phyloP scores from a whole-genome alignment of 2,888 invertebrate genomes.

The Chrysina gloriosa region DNA sequence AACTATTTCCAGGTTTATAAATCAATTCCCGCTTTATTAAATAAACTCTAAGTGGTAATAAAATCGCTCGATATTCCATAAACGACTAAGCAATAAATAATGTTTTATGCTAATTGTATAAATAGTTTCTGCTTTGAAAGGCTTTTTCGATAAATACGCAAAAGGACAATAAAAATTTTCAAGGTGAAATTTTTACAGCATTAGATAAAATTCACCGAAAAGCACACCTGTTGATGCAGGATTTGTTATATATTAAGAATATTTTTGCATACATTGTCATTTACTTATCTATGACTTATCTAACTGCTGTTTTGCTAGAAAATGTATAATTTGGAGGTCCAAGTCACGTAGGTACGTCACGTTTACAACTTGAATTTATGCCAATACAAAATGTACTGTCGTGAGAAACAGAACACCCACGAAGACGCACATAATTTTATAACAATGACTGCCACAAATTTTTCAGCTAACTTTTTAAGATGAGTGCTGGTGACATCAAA shows the following conservation, averaged over 20 bases:
- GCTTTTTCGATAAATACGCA: slow-evolving; percentile 15
- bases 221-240: slow-evolving; percentile 18
- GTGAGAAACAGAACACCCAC: too few species aligned
- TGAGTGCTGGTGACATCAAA: too few species aligned
- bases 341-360: too few species aligned
- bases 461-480: too few species aligned
- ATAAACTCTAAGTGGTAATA: slow-evolving; percentile 16
- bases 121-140: slow-evolving; percentile 9
- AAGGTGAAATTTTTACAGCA: slow-evolving; percentile 26
- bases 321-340: too few species aligned
- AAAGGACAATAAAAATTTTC: slow-evolving; percentile 7
- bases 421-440: too few species aligned
- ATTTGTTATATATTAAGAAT: slow-evolving; percentile 1
- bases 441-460: too few species aligned
- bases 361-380: too few species aligned
- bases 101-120: slow-evolving; percentile 15
- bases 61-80: slow-evolving; percentile 11
- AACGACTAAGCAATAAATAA: slow-evolving; percentile 2
- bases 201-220: neutral
- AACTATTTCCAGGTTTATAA: slow-evolving; percentile 8
- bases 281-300: neutral
- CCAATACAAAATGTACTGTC: too few species aligned
- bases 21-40: slow-evolving; percentile 19
- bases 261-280: slow-evolving; percentile 11
- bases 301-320: too few species aligned